phyloP scores from a whole-genome alignment of 2,888 invertebrate species.

The Zootermopsis nevadensis region DNA sequence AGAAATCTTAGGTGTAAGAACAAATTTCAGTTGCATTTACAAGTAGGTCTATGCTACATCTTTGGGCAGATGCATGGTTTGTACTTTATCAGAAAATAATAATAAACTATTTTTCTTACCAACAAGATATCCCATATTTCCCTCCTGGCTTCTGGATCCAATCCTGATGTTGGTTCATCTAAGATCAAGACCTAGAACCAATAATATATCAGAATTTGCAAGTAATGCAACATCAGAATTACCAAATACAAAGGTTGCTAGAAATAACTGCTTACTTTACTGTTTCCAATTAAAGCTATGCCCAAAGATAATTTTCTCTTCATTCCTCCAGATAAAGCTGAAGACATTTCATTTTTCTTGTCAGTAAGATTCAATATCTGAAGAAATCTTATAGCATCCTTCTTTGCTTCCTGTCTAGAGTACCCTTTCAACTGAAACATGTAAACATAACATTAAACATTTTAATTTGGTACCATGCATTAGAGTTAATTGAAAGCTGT shows the following conservation, averaged over 20 bases:
- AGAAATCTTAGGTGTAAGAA: no score
- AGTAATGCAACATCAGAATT: background rate
- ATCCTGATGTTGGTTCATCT: slow-evolving; percentile 90
- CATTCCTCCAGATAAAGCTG: slow-evolving; percentile 90
- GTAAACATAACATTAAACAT: background rate
- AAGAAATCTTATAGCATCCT: slow-evolving; percentile 70
- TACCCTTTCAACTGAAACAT: slow-evolving; percentile 73
- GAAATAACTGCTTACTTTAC: slow-evolving; percentile 64
- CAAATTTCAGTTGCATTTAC: no score
- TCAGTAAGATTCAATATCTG: slow-evolving; percentile 71
- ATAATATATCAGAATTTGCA: background rate
- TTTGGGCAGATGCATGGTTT: no score
- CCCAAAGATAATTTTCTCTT: slow-evolving; percentile 88
- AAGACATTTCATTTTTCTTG: slow-evolving; percentile 72
- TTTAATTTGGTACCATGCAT: no score
- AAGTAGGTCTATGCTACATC: no score
- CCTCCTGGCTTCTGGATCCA: slow-evolving; percentile 89
- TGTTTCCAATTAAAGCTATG: slow-evolving; percentile 85
- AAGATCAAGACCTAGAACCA: slow-evolving; percentile 68
- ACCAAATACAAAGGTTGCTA: background rate
- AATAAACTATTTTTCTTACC: slow-evolving; percentile 59
- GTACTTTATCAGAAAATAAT: no score
- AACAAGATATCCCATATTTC: slow-evolving; percentile 89
- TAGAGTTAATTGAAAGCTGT: no score
- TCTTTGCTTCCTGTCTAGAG: slow-evolving; percentile 62